phyloP scores from a whole-genome alignment of 2,797 vertebrate genomes.

The Neosilurus hyrtlii region DNA sequence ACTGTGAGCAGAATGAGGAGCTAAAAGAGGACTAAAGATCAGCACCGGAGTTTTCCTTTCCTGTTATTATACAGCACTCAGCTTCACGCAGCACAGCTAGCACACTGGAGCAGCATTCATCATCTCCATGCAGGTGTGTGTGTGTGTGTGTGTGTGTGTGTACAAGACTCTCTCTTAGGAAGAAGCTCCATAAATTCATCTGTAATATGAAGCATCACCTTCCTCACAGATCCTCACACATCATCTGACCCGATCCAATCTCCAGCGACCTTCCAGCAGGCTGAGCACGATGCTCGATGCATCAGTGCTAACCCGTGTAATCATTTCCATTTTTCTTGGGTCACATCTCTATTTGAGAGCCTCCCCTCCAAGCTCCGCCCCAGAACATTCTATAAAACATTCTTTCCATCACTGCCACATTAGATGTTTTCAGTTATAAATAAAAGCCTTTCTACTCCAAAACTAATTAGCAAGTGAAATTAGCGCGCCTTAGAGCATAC shows the following conservation, averaged over 20 bases:
- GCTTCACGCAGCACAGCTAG: not conserved
- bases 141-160: not conserved
- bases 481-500: not conserved
- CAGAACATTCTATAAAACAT: no score
- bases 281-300: not conserved
- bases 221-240: not conserved
- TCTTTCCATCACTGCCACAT: not conserved
- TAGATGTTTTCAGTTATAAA: not conserved
- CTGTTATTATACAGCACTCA: not conserved
- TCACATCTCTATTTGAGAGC: not conserved
- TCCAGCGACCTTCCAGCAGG: not conserved
- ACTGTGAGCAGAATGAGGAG: not conserved
- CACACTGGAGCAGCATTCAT: conserved; percentile 8
- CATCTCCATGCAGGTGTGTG: conserved; percentile 6
- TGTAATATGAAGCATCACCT: conserved; percentile 10
- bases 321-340: not conserved
- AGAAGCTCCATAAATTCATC: not conserved
- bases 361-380: not conserved
- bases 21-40: not conserved
- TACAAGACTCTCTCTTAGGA: not conserved
- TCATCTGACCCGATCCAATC: not conserved
- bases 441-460: not conserved
- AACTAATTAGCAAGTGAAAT: not conserved
- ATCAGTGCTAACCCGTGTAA: not conserved
- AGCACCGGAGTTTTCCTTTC: not conserved